phyloP scores from a whole-genome alignment of 2,113 vertebrate species.

The Taxidea taxus region DNA sequence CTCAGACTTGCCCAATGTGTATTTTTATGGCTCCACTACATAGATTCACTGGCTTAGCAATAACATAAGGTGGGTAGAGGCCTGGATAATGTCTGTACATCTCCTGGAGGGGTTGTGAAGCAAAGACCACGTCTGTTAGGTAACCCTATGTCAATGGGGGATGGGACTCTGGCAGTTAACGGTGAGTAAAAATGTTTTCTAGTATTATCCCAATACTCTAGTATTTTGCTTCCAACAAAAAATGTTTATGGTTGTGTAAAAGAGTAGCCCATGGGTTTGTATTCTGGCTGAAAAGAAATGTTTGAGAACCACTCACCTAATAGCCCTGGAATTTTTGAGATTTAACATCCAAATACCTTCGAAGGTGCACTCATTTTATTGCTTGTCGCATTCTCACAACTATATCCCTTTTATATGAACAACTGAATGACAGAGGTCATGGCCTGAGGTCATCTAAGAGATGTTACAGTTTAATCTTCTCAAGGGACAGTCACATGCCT shows the following conservation, averaged over 20 bases:
- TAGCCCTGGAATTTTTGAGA: not conserved
- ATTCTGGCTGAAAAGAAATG: not conserved
- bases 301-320: not conserved
- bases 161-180: not conserved
- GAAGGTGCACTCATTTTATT: not conserved
- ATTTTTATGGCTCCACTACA: not conserved
- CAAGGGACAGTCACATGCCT: not conserved
- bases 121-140: not conserved
- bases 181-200: not conserved
- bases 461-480: not conserved
- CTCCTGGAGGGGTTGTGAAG: not conserved
- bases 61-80: not conserved
- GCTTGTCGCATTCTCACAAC: not conserved
- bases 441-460: not conserved
- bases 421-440: not conserved
- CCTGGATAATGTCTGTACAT: not conserved
- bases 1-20: not conserved
- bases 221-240: conserved; percentile 43
- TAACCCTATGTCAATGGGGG: not conserved
- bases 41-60: not conserved
- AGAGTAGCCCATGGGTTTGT: not conserved
- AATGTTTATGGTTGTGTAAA: not conserved
- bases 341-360: not conserved
- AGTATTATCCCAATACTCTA: not conserved
- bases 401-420: not conserved